Percentiles rank a stretch among this genome's conserved stretches.
Evolutionary conservation across 2,888 invertebrate genomes (phyloP).

Genomic region (Nomada ruficornis): DNA sequence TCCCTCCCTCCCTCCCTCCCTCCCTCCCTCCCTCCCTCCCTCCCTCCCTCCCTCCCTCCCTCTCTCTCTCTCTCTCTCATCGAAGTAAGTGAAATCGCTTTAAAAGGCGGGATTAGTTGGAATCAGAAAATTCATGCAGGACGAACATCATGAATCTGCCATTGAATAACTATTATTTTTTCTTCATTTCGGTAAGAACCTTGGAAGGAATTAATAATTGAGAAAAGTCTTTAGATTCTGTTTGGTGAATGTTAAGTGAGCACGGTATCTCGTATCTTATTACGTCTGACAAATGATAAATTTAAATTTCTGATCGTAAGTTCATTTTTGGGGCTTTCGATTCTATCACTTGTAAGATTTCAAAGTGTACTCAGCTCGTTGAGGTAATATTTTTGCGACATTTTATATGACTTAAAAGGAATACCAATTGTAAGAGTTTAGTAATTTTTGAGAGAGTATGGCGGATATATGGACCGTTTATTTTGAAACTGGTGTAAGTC

Average conservation of each 20-base stretch:
- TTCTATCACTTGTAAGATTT: too few species aligned
- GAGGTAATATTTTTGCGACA: too few species aligned
- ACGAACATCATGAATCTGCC: not conserved
- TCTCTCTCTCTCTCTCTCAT: not conserved
- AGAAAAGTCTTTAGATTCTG: not conserved
- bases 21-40: not conserved
- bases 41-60: not conserved
- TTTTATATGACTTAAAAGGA: too few species aligned
- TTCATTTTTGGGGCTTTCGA: too few species aligned
- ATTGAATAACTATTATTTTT: not conserved
- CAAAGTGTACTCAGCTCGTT: too few species aligned
- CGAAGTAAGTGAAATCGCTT: conserved; percentile 8
- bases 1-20: too few species aligned
- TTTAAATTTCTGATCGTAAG: too few species aligned
- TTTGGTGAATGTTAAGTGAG: not conserved
- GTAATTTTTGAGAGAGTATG: too few species aligned
- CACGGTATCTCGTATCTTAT: too few species aligned
- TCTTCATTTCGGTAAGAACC: conserved; percentile 14
- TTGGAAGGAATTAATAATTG: not conserved
- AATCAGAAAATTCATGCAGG: conserved; percentile 32
- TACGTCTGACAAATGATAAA: not conserved
- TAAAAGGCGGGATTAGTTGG: conserved; percentile 43
- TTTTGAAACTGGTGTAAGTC: too few species aligned
- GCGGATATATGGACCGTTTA: too few species aligned
- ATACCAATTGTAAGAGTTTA: too few species aligned